Base-by-base conservation (phyloP, 1,140 invertebrate species). In the Aphidius gifuensis region DNA sequence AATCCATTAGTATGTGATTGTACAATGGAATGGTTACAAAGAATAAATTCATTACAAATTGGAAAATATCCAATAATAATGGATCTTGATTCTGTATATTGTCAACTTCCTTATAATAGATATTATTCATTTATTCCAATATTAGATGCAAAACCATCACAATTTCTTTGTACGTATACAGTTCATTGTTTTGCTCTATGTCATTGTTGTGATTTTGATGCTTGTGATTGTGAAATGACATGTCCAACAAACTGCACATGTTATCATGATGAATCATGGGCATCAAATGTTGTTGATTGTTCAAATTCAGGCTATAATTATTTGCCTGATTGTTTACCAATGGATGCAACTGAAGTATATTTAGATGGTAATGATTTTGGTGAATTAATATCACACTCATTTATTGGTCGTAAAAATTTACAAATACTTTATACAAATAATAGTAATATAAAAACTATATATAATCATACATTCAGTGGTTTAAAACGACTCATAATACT, bases 1-100 rank as follows among this genome's bases (percentile, higher is more conserved):
- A 94, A 94, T 81, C 91, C 92, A n/a, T 93, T 93, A 72, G 85
- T 88, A 63, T 94, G 92, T 76, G 91, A 94, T 75, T 92, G 91
- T 72, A 89, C 87, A 61, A 91, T 92, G 84, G 92, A 94, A 79
- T 94, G 92, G 92, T 82, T 94, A 64, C 89, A 93, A 68, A 79
- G 90, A 48, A 90, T 93, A 68, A 92, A 94, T 79, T 84, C 84
- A 43, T 72, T 89, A 62, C 82, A 84, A 61, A 79, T 89, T 6
- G 79, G 89, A 44, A 87, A 91, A 71, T 90, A 93, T 79, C 92
- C 92, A 1, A 81, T 83, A 60, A 87, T 94, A 42, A 90, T 91
- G 83, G 92, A 94, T 74, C 82, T 93, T 64, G 87, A 88, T 62
- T 89, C 89, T 69, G 88, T 93, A 48, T 90, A 91, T 71, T 94